A percentile compares a stretch with the other conserved stretches of the same genome.
Conservation (phyloP, 2,888 invertebrate genomes). For the Capitulum mitella region DNA sequence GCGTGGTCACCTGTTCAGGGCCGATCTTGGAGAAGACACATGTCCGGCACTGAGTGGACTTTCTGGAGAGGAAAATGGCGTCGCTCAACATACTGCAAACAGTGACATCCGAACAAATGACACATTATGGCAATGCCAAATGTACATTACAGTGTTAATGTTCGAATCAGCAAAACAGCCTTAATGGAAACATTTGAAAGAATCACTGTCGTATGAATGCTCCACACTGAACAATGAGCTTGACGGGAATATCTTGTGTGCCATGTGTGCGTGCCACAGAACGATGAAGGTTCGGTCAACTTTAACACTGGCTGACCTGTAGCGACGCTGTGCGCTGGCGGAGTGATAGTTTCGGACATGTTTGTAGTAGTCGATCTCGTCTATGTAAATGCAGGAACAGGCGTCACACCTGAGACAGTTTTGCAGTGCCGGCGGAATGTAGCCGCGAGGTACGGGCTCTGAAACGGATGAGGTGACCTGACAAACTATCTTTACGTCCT, state of each 20-base stretch:
- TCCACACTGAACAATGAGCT: too few relatives aligned
- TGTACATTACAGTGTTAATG: too few relatives aligned
- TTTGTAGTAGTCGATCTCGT: constrained; percentile 40
- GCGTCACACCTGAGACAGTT: constrained; percentile 41
- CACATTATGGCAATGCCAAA: too few relatives aligned
- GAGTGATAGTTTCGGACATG: constrained; percentile 41
- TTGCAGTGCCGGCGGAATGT: constrained; percentile 40
- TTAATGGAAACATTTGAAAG: too few relatives aligned
- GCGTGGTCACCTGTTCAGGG: not conserved
- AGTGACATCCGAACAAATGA: too few relatives aligned
- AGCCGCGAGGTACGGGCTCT: constrained; percentile 34
- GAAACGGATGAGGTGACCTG: not conserved
- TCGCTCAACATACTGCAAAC: too few relatives aligned
- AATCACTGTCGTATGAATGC: too few relatives aligned
- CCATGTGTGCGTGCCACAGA: too few relatives aligned
- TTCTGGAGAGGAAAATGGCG: constrained; percentile 33
- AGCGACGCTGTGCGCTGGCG: not conserved
- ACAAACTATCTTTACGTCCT: too few relatives aligned
- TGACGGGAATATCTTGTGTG: too few relatives aligned
- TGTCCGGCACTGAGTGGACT: constrained; percentile 29
- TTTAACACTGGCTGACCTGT: not conserved
- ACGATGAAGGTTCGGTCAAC: too few relatives aligned
- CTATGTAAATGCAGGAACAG: constrained; percentile 41
- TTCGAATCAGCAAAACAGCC: too few relatives aligned
- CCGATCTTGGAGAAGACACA: constrained; percentile 10